Percentiles rank a stretch among this genome's conserved stretches.
These are phyloP conservation scores for Nineta flava DNA, from an alignment of 2,888 invertebrate genomes.

Conservation along the genomic window DNA sequence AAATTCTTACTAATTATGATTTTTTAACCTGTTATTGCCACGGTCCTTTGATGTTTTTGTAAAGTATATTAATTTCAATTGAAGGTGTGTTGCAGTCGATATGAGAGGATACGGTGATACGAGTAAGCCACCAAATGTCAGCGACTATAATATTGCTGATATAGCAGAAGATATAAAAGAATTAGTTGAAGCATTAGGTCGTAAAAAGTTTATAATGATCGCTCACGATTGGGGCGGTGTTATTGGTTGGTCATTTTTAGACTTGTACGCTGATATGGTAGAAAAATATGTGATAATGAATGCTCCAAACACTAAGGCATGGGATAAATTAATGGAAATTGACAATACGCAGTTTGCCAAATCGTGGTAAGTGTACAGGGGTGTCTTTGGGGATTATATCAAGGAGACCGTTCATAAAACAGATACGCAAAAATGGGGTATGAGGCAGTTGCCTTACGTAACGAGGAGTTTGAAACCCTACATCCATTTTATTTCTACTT, in stretches of 20 bases:
- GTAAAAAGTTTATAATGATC: constrained; percentile 36
- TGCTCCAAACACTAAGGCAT: constrained; percentile 30
- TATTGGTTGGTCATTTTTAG: constrained; percentile 36
- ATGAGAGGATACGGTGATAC: constrained; percentile 55
- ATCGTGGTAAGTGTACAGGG: constrained; percentile 30
- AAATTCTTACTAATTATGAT: neutral
- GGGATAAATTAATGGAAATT: constrained; percentile 25
- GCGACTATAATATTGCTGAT: constrained; percentile 32
- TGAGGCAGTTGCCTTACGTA: no score
- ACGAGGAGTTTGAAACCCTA: neutral
- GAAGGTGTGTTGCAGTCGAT: constrained; percentile 50
- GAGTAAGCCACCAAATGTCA: constrained; percentile 38
- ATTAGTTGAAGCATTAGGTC: constrained; percentile 35
- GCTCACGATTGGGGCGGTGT: constrained; percentile 56
- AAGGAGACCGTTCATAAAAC: no score
- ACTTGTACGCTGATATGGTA: constrained; percentile 36
- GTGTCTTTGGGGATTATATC: no score
- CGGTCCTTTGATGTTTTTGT: neutral
- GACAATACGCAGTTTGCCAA: constrained; percentile 28
- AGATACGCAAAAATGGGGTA: no score
- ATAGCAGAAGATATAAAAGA: constrained; percentile 43
- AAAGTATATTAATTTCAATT: constrained; percentile 8
- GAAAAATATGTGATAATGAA: constrained; percentile 37
- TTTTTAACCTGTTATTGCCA: neutral
- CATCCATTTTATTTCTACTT: constrained; percentile 2